phyloP scores from a whole-genome alignment of 37 sponge, comb jelly and placozoan genomes.

The Corticium candelabrum region DNA sequence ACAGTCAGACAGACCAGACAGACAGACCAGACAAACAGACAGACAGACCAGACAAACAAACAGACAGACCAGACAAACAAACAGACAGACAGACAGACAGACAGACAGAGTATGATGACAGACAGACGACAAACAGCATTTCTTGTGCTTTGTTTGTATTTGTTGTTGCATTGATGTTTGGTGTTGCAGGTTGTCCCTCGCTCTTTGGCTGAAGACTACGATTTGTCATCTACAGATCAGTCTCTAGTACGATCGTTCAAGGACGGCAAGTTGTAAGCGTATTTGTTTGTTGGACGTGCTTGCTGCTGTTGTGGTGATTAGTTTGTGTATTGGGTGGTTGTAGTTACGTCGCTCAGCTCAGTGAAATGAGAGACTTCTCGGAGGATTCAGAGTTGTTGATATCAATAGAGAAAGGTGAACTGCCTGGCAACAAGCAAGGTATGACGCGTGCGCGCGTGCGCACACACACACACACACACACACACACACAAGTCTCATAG shows the following conservation, averaged over 20 bases:
- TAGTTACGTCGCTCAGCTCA: background rate
- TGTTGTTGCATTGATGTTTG: background rate
- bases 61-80: too few species aligned
- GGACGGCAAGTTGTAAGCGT: conserved; percentile 91
- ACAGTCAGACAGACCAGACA: too few species aligned
- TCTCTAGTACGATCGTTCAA: conserved; percentile 63
- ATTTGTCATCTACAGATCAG: background rate
- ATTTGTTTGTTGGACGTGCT: background rate
- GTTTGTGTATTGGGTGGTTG: too few species aligned
- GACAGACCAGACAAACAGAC: too few species aligned
- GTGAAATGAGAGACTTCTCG: background rate
- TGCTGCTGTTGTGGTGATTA: background rate
- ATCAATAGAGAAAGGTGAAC: background rate
- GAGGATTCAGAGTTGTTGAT: background rate
- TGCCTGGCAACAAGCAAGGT: background rate
- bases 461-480: too few species aligned
- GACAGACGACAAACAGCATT: too few species aligned
- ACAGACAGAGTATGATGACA: too few species aligned
- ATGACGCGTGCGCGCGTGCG: too few species aligned
- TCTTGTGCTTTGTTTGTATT: background rate
- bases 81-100: too few species aligned
- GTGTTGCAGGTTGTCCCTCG: background rate
- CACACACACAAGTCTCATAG: too few species aligned
- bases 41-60: too few species aligned
- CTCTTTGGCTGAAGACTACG: background rate